phyloP scores from a whole-genome alignment of 2,888 invertebrate species.

The Glaucopsyche alexis region DNA sequence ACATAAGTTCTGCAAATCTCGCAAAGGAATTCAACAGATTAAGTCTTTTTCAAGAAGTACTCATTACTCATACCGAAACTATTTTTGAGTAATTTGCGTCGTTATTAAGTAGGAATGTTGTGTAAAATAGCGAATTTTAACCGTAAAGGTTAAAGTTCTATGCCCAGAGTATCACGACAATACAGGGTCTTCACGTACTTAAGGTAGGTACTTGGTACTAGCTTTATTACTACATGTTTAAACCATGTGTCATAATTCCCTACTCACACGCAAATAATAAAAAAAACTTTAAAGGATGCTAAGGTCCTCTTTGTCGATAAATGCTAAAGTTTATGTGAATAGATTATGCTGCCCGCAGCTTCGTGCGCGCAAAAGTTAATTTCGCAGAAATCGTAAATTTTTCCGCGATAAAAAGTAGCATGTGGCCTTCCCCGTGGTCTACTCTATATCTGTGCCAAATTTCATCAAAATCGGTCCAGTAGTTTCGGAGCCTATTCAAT shows the following conservation, averaged over 20 bases:
- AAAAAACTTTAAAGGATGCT: background rate
- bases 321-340: too few species aligned
- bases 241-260: constrained; percentile 3
- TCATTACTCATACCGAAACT: background rate
- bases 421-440: too few species aligned
- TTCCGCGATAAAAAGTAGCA: too few species aligned
- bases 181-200: constrained; percentile 36
- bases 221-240: background rate
- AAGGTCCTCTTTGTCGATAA: background rate
- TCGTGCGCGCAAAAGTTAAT: too few species aligned
- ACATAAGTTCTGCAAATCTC: background rate
- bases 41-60: constrained; percentile 4
- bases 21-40: background rate
- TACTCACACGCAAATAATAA: background rate
- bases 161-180: constrained; percentile 51
- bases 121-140: constrained; percentile 31
- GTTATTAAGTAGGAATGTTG: background rate
- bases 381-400: too few species aligned
- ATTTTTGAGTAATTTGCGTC: constrained; percentile 4
- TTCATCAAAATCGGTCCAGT: too few species aligned
- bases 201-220: background rate
- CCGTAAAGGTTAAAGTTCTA: constrained; percentile 49
- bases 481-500: too few species aligned
- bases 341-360: too few species aligned
- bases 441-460: too few species aligned